Conservation (phyloP, 2,113 vertebrate genomes). For the Lophius piscatorius region DNA sequence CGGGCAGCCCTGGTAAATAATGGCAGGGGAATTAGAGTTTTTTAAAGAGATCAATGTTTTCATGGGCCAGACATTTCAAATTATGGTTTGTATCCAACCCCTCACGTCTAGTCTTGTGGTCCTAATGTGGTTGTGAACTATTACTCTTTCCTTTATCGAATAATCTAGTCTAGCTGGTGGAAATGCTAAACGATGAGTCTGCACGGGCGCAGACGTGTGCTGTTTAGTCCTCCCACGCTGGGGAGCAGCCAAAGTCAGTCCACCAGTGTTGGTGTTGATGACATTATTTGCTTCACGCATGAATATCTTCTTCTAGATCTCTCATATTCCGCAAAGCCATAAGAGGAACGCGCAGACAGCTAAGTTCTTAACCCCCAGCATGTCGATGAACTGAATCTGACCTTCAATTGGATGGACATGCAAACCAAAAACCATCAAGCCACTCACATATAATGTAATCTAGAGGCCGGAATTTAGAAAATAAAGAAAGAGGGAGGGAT, state of each 20-base stretch:
- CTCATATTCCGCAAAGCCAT: too few relatives aligned
- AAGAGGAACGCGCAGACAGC: too few relatives aligned
- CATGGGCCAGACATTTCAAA: conserved; percentile 56
- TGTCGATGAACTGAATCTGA: too few relatives aligned
- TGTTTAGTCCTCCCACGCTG: conserved; percentile 55
- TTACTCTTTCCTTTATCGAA: conserved; percentile 73
- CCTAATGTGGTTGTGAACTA: conserved; percentile 66
- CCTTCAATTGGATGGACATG: too few relatives aligned
- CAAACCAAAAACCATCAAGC: too few relatives aligned
- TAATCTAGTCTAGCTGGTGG: conserved; percentile 65
- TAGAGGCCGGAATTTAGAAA: too few relatives aligned
- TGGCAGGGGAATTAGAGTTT: conserved; percentile 37
- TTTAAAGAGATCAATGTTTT: conserved; percentile 60
- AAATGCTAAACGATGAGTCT: conserved; percentile 56
- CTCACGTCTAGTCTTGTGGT: conserved; percentile 42
- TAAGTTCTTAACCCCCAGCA: too few relatives aligned
- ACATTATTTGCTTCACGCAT: conserved; percentile 10
- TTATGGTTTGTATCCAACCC: conserved; percentile 28
- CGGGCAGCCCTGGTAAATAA: conserved; percentile 37
- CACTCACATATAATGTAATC: too few relatives aligned
- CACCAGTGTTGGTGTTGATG: conserved; percentile 41
- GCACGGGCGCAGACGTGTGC: conserved; percentile 46
- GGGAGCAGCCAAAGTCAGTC: conserved; percentile 40
- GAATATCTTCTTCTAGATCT: too few relatives aligned
- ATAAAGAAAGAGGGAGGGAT: too few relatives aligned